Conservation (phyloP, 2,888 invertebrate genomes). For the Euspilapteryx auroguttella region DNA sequence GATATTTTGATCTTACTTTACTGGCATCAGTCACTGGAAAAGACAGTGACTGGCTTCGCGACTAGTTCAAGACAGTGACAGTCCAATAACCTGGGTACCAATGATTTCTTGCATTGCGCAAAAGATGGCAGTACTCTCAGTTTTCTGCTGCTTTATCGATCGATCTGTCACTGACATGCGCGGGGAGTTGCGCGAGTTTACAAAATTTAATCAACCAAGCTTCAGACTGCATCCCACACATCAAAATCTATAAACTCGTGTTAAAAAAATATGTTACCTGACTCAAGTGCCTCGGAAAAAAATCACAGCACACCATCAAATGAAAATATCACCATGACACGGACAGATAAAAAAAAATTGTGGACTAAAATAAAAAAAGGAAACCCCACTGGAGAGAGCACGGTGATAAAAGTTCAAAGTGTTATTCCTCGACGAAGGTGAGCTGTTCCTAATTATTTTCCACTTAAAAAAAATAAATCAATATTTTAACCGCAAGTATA, state of each 20-base stretch:
- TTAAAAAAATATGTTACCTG: conserved; percentile 40
- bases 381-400: conserved; percentile 16
- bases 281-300: conserved; percentile 20
- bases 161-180: conserved; percentile 32
- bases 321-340: conserved; percentile 12
- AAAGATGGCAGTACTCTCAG: conserved; percentile 2
- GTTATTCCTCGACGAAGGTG: conserved; percentile 47
- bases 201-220: conserved; percentile 51
- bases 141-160: conserved; percentile 23
- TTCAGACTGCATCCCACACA: no score
- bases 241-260: conserved; percentile 53
- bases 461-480: not conserved
- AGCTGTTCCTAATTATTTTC: conserved; percentile 12
- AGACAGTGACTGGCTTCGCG: no score
- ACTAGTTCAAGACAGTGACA: no score
- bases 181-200: conserved; percentile 54
- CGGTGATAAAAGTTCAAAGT: conserved; percentile 50
- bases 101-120: no score
- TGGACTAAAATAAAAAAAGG: conserved; percentile 29
- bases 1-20: no score
- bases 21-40: no score
- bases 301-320: conserved; percentile 19
- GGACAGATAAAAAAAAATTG: conserved; percentile 17
- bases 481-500: not conserved
- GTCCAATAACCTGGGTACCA: no score